Conservation (phyloP, 2,888 invertebrate species). For the Craniophora ligustri region DNA sequence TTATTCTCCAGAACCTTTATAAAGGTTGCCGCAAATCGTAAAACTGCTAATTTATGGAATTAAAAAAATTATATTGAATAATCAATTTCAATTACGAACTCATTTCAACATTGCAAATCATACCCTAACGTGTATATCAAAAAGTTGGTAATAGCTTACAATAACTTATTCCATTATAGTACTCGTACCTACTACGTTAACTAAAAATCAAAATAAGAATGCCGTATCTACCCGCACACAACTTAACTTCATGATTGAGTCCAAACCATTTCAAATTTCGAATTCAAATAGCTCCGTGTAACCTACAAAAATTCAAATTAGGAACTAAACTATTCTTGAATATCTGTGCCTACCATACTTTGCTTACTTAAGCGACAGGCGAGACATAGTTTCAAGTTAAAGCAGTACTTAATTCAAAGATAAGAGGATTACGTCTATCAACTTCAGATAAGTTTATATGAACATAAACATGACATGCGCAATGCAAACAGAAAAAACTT, state of each 20-base stretch:
- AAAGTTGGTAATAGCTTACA: constrained; percentile 19
- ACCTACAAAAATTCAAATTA: constrained; percentile 46
- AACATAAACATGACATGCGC: constrained; percentile 53
- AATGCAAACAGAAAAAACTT: constrained; percentile 47
- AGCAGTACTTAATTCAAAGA: constrained; percentile 32
- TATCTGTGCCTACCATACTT: constrained; percentile 27
- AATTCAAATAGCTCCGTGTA: constrained; percentile 21
- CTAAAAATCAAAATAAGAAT: constrained; percentile 25
- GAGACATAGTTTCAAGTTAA: constrained; percentile 38
- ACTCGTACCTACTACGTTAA: constrained; percentile 23
- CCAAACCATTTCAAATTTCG: constrained; percentile 30
- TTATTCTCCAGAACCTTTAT: constrained; percentile 14
- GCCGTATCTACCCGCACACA: constrained; percentile 21
- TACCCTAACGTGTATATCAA: constrained; percentile 19
- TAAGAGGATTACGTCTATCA: constrained; percentile 56
- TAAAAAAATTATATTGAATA: constrained; percentile 32
- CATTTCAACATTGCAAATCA: constrained; percentile 6
- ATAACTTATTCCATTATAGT: constrained; percentile 32
- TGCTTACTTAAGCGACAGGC: constrained; percentile 38
- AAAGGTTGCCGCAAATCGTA: constrained; percentile 40
- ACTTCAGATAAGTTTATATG: constrained; percentile 48
- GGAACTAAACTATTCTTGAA: constrained; percentile 46
- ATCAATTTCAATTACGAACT: constrained; percentile 12
- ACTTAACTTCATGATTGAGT: constrained; percentile 27
- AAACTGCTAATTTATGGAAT: constrained; percentile 47